Conservation (phyloP, 2,888 invertebrate species). For the Leucophenga montana region DNA sequence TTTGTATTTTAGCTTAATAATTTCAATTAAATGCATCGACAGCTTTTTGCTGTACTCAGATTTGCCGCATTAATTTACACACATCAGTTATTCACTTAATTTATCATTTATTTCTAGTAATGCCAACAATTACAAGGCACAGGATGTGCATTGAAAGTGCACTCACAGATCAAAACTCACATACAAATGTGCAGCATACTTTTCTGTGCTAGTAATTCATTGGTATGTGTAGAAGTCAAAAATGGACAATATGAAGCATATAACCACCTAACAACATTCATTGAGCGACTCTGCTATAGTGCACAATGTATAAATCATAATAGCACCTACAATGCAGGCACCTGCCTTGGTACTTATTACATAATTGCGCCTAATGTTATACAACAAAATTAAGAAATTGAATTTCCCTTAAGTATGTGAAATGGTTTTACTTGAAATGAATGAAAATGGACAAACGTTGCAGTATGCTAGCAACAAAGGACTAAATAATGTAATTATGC, state of each 20-base stretch:
- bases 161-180: too few relatives aligned
- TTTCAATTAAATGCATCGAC: too few relatives aligned
- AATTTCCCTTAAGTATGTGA: conserved; percentile 55
- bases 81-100: conserved; percentile 4
- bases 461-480: too few relatives aligned
- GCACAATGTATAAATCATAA: background rate
- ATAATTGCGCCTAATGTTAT: conserved; percentile 60
- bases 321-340: background rate
- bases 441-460: too few relatives aligned
- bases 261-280: background rate
- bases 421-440: too few relatives aligned
- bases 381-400: conserved; percentile 62
- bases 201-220: background rate
- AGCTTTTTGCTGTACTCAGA: background rate
- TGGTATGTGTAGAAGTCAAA: background rate
- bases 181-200: background rate
- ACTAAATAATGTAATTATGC: conserved; percentile 2
- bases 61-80: background rate
- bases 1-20: too few relatives aligned
- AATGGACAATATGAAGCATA: background rate
- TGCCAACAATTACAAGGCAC: background rate
- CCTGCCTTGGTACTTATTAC: conserved; percentile 43
- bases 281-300: too few relatives aligned
- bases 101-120: background rate
- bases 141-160: too few relatives aligned